Percentiles rank a stretch among this genome's conserved stretches.
Conservation (phyloP, 1,140 invertebrate species). For the Drosophila tsacasi region DNA sequence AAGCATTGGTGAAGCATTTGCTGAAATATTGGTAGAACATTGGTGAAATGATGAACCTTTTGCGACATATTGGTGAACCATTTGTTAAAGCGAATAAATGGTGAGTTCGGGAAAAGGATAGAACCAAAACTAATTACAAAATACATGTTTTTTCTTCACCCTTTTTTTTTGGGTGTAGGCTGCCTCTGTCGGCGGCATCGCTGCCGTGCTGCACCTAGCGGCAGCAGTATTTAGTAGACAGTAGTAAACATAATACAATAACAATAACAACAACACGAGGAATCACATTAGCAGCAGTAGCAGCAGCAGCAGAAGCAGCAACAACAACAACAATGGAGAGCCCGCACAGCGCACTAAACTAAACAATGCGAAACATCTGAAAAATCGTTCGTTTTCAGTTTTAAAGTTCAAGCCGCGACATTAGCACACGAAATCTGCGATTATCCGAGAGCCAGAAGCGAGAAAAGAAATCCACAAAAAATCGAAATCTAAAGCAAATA, state of each 20-base stretch:
- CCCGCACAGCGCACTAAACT: slow-evolving; percentile 70
- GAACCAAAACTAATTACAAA: neutral
- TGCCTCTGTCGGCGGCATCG: slow-evolving; percentile 24
- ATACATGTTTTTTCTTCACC: neutral
- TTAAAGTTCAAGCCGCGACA: slow-evolving; percentile 84
- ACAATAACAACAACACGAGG: slow-evolving; percentile 43
- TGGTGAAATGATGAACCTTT: neutral
- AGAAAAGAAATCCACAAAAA: slow-evolving; percentile 11
- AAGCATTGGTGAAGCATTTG: neutral
- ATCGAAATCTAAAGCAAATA: slow-evolving; percentile 1
- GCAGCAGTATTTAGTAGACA: slow-evolving; percentile 36
- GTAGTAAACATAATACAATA: slow-evolving; percentile 81
- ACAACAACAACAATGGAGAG: slow-evolving; percentile 56
- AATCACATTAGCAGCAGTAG: neutral
- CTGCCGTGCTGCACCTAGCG: slow-evolving; percentile 72
- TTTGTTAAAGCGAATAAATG: neutral
- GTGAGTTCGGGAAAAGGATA: neutral
- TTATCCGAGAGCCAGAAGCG: slow-evolving; percentile 57
- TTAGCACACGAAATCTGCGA: slow-evolving; percentile 78
- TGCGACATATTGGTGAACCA: neutral
- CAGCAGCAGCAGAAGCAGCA: slow-evolving; percentile 6
- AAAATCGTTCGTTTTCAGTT: slow-evolving; percentile 76
- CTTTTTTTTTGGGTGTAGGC: neutral
- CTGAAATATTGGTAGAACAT: too few species aligned
- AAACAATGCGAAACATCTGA: slow-evolving; percentile 79